Evolutionary conservation across 2,113 vertebrate species (phyloP).

Genomic region (Semicossyphus pulcher): DNA sequence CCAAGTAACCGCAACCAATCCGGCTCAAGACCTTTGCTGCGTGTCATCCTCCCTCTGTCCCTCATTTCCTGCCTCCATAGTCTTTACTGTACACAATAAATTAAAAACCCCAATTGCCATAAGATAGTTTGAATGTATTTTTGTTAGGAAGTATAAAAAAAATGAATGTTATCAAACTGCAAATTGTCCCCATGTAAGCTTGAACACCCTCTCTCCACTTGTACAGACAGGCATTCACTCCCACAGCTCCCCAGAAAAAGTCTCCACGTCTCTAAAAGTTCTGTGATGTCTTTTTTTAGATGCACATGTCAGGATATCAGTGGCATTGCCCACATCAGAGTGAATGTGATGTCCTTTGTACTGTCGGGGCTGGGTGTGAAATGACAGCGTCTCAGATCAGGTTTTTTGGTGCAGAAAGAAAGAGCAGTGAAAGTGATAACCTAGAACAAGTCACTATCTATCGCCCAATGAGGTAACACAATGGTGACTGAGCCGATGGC

Average conservation of each 20-base stretch:
- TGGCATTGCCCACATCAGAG: not conserved
- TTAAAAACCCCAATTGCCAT: not conserved
- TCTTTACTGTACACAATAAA: not conserved
- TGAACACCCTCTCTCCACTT: not conserved
- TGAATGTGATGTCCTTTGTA: not conserved
- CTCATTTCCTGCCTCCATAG: slow-evolving; percentile 9
- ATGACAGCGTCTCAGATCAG: not conserved
- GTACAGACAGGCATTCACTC: too few species aligned
- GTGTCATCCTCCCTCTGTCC: slow-evolving; percentile 27
- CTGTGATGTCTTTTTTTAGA: not conserved
- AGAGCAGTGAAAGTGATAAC: too few species aligned
- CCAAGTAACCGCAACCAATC: slow-evolving; percentile 26
- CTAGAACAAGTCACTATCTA: too few species aligned
- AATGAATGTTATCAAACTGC: not conserved
- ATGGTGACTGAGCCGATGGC: too few species aligned
- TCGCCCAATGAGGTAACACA: too few species aligned
- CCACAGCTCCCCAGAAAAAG: not conserved
- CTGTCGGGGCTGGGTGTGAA: not conserved
- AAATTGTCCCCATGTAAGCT: not conserved
- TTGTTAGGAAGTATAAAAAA: not conserved
- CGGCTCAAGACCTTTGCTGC: slow-evolving; percentile 10
- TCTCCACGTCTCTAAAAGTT: not conserved
- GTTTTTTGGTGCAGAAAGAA: too few species aligned
- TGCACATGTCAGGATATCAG: not conserved
- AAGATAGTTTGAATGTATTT: too few species aligned